phyloP scores from a whole-genome alignment of 2,888 invertebrate species.

The Ectobius pallidus region DNA sequence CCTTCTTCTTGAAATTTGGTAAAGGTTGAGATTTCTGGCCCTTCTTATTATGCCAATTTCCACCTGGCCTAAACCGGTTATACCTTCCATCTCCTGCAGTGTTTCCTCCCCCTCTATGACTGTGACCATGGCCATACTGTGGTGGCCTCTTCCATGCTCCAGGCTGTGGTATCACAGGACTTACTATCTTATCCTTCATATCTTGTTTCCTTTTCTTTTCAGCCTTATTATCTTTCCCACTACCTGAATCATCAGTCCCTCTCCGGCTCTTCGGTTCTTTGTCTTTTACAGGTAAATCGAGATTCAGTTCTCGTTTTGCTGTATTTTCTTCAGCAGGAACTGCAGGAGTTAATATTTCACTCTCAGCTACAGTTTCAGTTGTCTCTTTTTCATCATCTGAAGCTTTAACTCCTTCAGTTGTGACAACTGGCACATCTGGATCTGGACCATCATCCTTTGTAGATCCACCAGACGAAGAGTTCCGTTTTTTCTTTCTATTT shows the following conservation, averaged over 20 bases:
- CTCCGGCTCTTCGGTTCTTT: slow-evolving; percentile 66
- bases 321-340: slow-evolving; percentile 50
- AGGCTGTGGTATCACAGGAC: slow-evolving; percentile 89
- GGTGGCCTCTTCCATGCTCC: slow-evolving; percentile 73
- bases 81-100: slow-evolving; percentile 37
- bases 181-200: slow-evolving; percentile 86
- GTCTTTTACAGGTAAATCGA: slow-evolving; percentile 57
- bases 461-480: slow-evolving; percentile 52
- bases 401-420: not conserved
- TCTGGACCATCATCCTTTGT: slow-evolving; percentile 52
- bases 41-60: slow-evolving; percentile 30
- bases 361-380: slow-evolving; percentile 25
- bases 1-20: slow-evolving; percentile 75
- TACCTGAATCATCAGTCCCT: not conserved
- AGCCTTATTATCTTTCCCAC: slow-evolving; percentile 20
- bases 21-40: slow-evolving; percentile 48
- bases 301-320: slow-evolving; percentile 46
- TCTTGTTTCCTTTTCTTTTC: slow-evolving; percentile 56
- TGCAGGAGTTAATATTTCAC: slow-evolving; percentile 49
- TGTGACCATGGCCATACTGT: slow-evolving; percentile 31
- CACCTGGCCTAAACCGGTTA: slow-evolving; percentile 47
- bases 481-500: slow-evolving; percentile 69
- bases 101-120: slow-evolving; percentile 51
- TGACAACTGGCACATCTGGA: not conserved
- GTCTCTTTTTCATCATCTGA: slow-evolving; percentile 50